Evolutionary conservation across 2,797 vertebrate genomes (phyloP).

Genomic region (Avahi laniger): DNA sequence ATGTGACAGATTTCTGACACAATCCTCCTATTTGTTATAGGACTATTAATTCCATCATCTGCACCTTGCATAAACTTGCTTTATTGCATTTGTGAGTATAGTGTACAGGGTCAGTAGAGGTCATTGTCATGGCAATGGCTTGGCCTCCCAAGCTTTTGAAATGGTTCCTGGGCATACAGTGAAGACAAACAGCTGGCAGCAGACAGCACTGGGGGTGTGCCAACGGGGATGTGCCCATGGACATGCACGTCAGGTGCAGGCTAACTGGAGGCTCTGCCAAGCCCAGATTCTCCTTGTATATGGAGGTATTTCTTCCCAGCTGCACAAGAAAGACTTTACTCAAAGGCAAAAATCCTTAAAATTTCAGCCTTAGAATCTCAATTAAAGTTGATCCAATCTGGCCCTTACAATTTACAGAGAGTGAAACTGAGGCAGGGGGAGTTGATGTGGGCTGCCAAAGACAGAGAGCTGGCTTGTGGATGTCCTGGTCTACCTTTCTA

Average conservation of each 20-base stretch:
- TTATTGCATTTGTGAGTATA: conserved; percentile 1
- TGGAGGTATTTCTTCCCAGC: background rate
- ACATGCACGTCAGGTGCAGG: background rate
- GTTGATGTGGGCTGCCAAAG: background rate
- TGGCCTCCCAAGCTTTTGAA: conserved; percentile 26
- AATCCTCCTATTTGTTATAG: background rate
- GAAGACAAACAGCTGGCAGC: background rate
- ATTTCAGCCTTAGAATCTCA: background rate
- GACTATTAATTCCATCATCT: conserved; percentile 12
- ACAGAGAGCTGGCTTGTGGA: background rate
- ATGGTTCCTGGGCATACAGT: background rate
- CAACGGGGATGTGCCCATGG: background rate
- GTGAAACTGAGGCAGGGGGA: background rate
- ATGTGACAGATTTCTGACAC: background rate
- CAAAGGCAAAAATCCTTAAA: background rate
- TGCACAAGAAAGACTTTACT: background rate
- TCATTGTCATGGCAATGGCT: background rate
- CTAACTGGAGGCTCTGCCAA: background rate
- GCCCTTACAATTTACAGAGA: background rate
- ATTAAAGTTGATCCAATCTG: background rate
- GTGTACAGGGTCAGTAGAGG: conserved; percentile 1
- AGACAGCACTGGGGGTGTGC: background rate
- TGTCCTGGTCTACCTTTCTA: too few species aligned
- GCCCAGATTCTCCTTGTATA: background rate
- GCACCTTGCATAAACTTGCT: conserved; percentile 7